Conservation (phyloP, 2,888 invertebrate genomes). For the Slavum lentiscoides region DNA sequence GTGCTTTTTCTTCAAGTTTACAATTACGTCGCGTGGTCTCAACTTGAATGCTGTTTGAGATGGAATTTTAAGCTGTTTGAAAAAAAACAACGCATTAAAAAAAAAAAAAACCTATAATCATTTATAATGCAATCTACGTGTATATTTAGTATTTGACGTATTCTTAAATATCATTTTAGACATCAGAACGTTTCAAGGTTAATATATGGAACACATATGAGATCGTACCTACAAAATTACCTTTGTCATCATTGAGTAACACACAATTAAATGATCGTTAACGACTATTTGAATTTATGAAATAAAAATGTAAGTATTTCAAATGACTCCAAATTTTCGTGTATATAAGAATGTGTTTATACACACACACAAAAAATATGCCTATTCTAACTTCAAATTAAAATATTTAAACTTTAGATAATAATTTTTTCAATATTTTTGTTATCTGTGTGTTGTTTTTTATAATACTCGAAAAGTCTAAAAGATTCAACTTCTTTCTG, state of each 20-base stretch:
- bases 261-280: not conserved
- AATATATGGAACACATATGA: constrained; percentile 16
- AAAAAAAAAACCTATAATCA: constrained; percentile 1
- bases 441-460: no score
- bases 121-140: not conserved
- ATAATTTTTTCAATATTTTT: no score
- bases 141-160: not conserved
- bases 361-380: no score
- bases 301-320: not conserved
- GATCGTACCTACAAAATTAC: constrained; percentile 5
- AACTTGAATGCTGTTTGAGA: constrained; percentile 70
- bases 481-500: no score
- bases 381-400: no score
- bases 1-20: constrained; percentile 75
- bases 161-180: constrained; percentile 15
- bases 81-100: constrained; percentile 26
- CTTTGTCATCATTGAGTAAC: constrained; percentile 2
- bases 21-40: constrained; percentile 75
- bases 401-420: no score
- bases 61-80: constrained; percentile 75
- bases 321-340: not conserved
- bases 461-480: no score
- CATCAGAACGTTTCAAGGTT: constrained; percentile 31
- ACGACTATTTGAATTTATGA: not conserved
- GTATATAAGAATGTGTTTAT: no score